Evolutionary conservation across 2,888 invertebrate genomes (phyloP).

Genomic region (Lagria hirta): DNA sequence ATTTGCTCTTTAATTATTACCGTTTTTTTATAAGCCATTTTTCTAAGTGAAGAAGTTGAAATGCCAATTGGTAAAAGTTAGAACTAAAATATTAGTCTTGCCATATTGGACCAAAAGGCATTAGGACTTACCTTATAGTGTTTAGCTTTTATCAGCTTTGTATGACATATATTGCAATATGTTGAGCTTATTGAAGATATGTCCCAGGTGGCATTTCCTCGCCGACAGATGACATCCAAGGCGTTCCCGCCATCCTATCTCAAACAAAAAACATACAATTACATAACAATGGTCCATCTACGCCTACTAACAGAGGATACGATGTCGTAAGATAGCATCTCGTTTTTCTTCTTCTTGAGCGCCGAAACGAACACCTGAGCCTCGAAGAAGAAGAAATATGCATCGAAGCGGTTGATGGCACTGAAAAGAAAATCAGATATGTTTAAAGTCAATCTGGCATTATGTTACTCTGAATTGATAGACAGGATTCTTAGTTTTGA

Average conservation of each 20-base stretch:
- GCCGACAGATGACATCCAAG: slow-evolving; percentile 54
- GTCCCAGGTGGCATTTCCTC: slow-evolving; percentile 51
- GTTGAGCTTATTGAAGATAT: too few species aligned
- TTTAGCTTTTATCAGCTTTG: too few species aligned
- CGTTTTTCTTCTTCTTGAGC: slow-evolving; percentile 41
- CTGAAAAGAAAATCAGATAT: slow-evolving; percentile 51
- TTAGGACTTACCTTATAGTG: too few species aligned
- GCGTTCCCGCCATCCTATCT: slow-evolving; percentile 53
- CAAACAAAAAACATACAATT: slow-evolving; percentile 55
- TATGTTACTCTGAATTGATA: slow-evolving; percentile 49
- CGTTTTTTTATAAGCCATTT: too few species aligned
- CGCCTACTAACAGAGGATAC: slow-evolving; percentile 55
- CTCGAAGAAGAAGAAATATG: slow-evolving; percentile 21
- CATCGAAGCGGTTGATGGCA: slow-evolving; percentile 41
- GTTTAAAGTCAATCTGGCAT: slow-evolving; percentile 52
- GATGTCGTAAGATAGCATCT: slow-evolving; percentile 47
- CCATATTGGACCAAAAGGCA: too few species aligned
- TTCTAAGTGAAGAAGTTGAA: too few species aligned
- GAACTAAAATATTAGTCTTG: too few species aligned
- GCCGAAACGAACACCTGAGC: slow-evolving; percentile 46
- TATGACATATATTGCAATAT: too few species aligned
- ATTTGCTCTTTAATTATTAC: too few species aligned
- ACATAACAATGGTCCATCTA: slow-evolving; percentile 55
- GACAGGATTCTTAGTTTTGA: slow-evolving; percentile 50
- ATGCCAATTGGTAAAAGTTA: too few species aligned